Evolutionary conservation across 2,888 invertebrate species (phyloP).

Genomic region (Odontocolon sp.): DNA sequence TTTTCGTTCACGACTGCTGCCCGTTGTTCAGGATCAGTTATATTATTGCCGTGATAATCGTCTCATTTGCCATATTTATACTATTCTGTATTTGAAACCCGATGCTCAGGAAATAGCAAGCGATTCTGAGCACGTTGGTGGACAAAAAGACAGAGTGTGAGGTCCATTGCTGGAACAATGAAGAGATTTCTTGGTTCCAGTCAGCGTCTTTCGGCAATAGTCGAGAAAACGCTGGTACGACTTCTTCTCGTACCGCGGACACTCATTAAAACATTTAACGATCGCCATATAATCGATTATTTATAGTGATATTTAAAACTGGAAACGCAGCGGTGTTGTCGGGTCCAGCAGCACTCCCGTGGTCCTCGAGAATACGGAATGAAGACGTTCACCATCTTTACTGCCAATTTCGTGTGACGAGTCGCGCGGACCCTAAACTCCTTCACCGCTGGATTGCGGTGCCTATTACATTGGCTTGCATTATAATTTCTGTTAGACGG

Average conservation of each 20-base stretch:
- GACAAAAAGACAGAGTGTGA: constrained; percentile 7
- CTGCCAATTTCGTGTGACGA: constrained; percentile 70
- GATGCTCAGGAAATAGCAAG: neutral
- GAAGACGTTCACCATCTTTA: constrained; percentile 76
- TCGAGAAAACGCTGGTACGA: constrained; percentile 20
- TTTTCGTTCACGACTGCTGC: neutral
- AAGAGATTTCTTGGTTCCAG: constrained; percentile 55
- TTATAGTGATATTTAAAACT: constrained; percentile 74
- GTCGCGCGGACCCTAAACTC: constrained; percentile 42
- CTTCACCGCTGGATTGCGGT: constrained; percentile 37
- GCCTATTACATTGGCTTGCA: constrained; percentile 26
- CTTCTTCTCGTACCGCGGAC: constrained; percentile 41
- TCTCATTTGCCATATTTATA: constrained; percentile 41
- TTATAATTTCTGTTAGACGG: constrained; percentile 29
- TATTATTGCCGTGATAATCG: constrained; percentile 39
- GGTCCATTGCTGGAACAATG: constrained; percentile 47
- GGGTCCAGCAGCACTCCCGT: constrained; percentile 35
- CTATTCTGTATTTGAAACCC: neutral
- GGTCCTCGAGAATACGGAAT: constrained; percentile 61
- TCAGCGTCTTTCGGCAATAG: constrained; percentile 61
- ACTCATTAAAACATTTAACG: constrained; percentile 77
- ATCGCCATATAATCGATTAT: constrained; percentile 78
- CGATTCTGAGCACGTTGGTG: neutral
- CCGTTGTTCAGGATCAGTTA: neutral
- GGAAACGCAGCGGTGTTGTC: constrained; percentile 55